phyloP scores from a whole-genome alignment of 37 sponge, comb jelly and placozoan genomes.

The Hormiphora californensis region DNA sequence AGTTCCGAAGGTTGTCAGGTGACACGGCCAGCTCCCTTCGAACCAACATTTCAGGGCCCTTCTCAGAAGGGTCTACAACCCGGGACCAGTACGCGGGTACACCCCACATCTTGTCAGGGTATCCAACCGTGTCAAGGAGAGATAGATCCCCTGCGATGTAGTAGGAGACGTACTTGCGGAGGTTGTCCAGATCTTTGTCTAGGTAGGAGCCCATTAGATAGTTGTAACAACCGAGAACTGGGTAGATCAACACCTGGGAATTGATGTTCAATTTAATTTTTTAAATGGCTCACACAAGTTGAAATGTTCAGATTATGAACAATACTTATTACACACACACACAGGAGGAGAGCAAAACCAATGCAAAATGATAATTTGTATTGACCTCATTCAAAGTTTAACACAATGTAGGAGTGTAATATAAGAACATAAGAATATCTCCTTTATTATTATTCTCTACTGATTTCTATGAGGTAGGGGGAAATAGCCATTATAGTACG shows the following conservation, averaged over 20 bases:
- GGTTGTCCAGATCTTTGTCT: neutral
- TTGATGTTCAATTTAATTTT: no score
- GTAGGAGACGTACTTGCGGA: slow-evolving; percentile 47
- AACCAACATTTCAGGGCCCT: neutral
- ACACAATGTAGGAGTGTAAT: no score
- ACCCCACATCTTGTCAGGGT: neutral
- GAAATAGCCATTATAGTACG: no score
- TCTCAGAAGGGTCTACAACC: neutral
- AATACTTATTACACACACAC: no score
- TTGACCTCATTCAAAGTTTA: no score
- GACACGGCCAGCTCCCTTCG: neutral
- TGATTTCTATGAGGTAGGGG: no score
- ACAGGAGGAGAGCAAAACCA: no score
- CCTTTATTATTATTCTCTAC: no score
- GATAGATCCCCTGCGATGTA: slow-evolving; percentile 43
- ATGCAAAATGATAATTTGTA: no score
- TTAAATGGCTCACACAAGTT: no score
- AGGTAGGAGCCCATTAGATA: slow-evolving; percentile 2
- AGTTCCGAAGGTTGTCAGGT: neutral
- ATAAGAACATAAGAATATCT: no score
- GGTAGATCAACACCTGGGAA: slow-evolving; percentile 37
- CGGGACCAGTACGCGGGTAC: slow-evolving; percentile 42
- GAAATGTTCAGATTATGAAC: no score
- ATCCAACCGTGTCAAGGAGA: neutral
- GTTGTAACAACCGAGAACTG: slow-evolving; percentile 35